A percentile compares a stretch with the other conserved stretches of the same genome.
These are phyloP conservation scores for Willisornis vidua DNA, from an alignment of 2,113 vertebrate species.

Conservation along the genomic window DNA sequence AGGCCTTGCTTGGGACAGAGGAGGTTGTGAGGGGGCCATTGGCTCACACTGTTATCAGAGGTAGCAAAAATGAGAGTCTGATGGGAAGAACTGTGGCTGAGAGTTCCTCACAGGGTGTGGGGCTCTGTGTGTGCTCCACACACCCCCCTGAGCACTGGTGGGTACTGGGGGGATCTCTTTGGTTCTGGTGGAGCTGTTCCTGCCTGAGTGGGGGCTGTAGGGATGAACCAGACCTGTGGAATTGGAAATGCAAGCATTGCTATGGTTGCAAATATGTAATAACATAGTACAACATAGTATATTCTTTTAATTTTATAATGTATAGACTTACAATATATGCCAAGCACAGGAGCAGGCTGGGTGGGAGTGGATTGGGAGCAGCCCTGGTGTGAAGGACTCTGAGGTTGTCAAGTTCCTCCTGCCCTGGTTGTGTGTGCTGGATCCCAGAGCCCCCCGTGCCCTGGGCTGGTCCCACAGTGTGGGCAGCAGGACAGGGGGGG, in stretches of 20 bases:
- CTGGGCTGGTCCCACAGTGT: background rate
- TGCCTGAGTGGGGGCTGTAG: background rate
- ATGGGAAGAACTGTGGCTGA: background rate
- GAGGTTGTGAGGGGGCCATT: background rate
- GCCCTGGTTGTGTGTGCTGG: no score
- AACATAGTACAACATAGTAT: background rate
- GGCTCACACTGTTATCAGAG: background rate
- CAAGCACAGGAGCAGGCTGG: background rate
- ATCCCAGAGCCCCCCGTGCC: background rate
- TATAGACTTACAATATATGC: background rate
- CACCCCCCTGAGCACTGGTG: background rate
- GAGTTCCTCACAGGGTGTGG: accelerated
- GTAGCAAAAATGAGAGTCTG: background rate
- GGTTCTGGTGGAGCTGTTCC: background rate
- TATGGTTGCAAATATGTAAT: background rate
- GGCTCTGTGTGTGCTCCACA: background rate
- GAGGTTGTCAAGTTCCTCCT: no score
- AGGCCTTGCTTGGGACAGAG: background rate
- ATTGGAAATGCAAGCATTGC: background rate
- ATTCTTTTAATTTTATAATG: background rate
- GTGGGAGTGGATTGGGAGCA: background rate
- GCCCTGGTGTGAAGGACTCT: background rate
- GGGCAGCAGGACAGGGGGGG: background rate
- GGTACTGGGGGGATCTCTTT: background rate
- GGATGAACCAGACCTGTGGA: background rate